Conservation (phyloP, 2,113 vertebrate genomes). For the Nothobranchius furzeri region DNA sequence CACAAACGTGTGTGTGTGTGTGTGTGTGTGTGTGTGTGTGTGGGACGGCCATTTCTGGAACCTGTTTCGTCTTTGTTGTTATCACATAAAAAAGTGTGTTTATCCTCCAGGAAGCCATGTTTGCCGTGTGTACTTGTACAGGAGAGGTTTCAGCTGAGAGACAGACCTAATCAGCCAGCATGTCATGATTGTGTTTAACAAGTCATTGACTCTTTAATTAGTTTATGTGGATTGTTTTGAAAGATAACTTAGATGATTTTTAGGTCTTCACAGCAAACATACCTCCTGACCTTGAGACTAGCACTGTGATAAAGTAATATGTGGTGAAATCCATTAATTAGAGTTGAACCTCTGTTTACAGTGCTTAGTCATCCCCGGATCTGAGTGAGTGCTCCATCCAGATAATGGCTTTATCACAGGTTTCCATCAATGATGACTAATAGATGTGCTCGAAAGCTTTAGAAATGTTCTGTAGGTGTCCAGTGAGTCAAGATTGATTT, state of each 20-base stretch:
- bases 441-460: background rate
- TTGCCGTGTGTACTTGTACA: constrained; percentile 64
- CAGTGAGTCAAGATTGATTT: background rate
- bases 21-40: background rate
- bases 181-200: constrained; percentile 50
- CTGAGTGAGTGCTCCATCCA: background rate
- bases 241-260: constrained; percentile 1
- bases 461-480: background rate
- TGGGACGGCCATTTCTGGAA: constrained; percentile 33
- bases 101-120: constrained; percentile 56
- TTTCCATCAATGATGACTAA: background rate
- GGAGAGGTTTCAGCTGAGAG: constrained; percentile 40
- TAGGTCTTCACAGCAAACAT: background rate
- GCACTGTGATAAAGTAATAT: background rate
- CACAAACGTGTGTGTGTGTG: constrained; percentile 2
- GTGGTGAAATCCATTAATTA: background rate
- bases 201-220: constrained; percentile 31
- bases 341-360: constrained; percentile 2
- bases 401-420: background rate
- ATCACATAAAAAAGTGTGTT: constrained; percentile 64
- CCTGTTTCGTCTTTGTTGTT: constrained; percentile 63
- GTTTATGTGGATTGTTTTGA: constrained; percentile 14
- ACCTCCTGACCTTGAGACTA: constrained; percentile 14
- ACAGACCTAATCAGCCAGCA: constrained; percentile 48
- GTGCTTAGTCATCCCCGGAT: background rate